A percentile compares a stretch with the other conserved stretches of the same genome.
These are phyloP conservation scores for Cynodonichthys magdalenae DNA, from an alignment of 2,797 vertebrate genomes.

Conservation along the genomic window DNA sequence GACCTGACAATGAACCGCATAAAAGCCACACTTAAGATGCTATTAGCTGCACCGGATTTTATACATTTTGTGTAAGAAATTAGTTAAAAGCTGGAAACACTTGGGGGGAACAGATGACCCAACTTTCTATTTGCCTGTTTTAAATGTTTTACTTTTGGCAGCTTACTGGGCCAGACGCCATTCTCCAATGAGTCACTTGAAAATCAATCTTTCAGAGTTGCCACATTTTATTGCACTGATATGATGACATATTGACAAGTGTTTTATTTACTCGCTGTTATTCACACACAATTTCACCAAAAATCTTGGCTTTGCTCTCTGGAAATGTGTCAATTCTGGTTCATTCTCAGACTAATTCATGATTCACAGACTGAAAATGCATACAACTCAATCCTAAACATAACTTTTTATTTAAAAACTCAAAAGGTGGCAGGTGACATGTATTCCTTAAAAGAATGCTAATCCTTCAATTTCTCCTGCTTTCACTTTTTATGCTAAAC, in stretches of 20 bases:
- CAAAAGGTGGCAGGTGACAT: too few relatives aligned
- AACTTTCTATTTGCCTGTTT: background rate
- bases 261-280: background rate
- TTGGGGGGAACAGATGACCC: background rate
- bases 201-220: constrained; percentile 6
- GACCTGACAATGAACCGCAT: too few relatives aligned
- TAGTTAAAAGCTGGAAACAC: too few relatives aligned
- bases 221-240: background rate
- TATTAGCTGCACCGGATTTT: too few relatives aligned
- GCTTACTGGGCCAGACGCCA: background rate
- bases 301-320: background rate
- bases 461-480: background rate
- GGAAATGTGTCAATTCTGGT: constrained; percentile 22
- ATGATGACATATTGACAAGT: background rate
- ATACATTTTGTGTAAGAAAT: too few relatives aligned
- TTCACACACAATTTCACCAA: constrained; percentile 13
- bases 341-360: constrained; percentile 1
- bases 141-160: constrained; percentile 7
- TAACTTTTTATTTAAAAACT: too few relatives aligned
- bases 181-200: constrained; percentile 8
- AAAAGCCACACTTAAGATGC: too few relatives aligned
- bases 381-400: too few relatives aligned
- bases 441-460: too few relatives aligned
- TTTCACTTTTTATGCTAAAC: background rate
- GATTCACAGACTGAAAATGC: too few relatives aligned